These are phyloP conservation scores for Lepilemur septentrionalis DNA, from an alignment of 2,797 vertebrate genomes.

Conservation along the genomic window DNA sequence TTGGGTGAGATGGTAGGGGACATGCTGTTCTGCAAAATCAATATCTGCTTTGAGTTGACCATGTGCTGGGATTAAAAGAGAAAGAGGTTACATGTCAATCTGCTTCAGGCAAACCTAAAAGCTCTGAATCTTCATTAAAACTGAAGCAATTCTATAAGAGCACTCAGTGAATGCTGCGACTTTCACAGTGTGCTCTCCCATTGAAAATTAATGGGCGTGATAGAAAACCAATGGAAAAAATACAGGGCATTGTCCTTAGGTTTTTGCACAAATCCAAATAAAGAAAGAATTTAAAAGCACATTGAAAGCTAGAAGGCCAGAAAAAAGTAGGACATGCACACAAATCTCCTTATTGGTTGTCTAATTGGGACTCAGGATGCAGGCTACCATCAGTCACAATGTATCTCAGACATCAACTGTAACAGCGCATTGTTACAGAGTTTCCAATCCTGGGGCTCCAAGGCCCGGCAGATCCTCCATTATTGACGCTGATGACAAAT, in stretches of 20 bases:
- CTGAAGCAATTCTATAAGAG: not conserved
- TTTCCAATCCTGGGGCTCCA: not conserved
- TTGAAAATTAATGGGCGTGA: not conserved
- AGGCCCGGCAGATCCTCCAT: not conserved
- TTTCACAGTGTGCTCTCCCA: not conserved
- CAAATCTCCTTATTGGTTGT: not conserved
- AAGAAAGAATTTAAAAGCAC: not conserved
- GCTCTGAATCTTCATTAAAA: constrained; percentile 18
- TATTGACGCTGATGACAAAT: not conserved
- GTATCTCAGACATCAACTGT: too few species aligned
- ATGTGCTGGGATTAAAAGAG: not conserved
- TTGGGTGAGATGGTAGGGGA: not conserved
- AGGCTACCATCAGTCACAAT: not conserved
- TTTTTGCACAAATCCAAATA: constrained; percentile 5
- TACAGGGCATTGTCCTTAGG: not conserved
- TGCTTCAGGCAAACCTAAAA: not conserved
- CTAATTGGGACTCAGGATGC: not conserved
- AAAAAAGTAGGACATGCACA: not conserved
- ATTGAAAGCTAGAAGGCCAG: not conserved
- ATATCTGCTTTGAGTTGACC: not conserved
- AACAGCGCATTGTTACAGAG: not conserved
- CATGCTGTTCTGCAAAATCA: not conserved
- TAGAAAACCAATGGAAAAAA: not conserved
- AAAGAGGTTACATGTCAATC: not conserved
- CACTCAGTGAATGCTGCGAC: not conserved